These are phyloP conservation scores for Orthonychiurus folsomi DNA, from an alignment of 2,888 invertebrate species.

Conservation along the genomic window DNA sequence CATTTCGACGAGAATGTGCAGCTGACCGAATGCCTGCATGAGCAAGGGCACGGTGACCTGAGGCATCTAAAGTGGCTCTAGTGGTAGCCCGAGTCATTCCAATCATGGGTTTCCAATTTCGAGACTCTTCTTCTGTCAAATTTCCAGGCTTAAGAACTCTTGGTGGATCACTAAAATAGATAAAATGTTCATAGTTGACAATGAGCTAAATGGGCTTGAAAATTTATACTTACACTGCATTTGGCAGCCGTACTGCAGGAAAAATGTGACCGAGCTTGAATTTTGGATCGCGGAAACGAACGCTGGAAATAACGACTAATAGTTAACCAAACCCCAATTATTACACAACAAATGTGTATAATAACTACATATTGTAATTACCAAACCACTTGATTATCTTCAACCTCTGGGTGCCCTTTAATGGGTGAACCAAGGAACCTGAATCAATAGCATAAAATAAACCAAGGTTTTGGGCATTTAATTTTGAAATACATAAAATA, in stretches of 20 bases:
- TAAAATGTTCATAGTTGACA: slow-evolving; percentile 10
- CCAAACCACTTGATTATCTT: slow-evolving; percentile 47
- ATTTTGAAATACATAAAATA: too few species aligned
- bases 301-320: slow-evolving; percentile 44
- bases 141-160: slow-evolving; percentile 70
- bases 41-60: slow-evolving; percentile 67
- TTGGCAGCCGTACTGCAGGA: slow-evolving; percentile 56
- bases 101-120: slow-evolving; percentile 67
- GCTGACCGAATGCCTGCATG: slow-evolving; percentile 43
- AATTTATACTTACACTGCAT: slow-evolving; percentile 45
- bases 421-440: slow-evolving; percentile 63
- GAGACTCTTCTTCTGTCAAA: slow-evolving; percentile 49
- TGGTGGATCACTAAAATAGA: slow-evolving; percentile 54
- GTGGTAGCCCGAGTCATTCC: slow-evolving; percentile 62
- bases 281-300: slow-evolving; percentile 68
- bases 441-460: slow-evolving; percentile 22
- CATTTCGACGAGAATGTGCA: not conserved
- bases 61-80: slow-evolving; percentile 55
- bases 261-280: slow-evolving; percentile 66
- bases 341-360: slow-evolving; percentile 15
- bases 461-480: too few species aligned
- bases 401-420: slow-evolving; percentile 53
- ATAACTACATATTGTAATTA: slow-evolving; percentile 40
- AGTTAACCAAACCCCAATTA: not conserved
- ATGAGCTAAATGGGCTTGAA: slow-evolving; percentile 13